A percentile compares a stretch with the other conserved stretches of the same genome.
phyloP scores from a whole-genome alignment of 2,113 vertebrate species.

The Forbesichthys agassizii region DNA sequence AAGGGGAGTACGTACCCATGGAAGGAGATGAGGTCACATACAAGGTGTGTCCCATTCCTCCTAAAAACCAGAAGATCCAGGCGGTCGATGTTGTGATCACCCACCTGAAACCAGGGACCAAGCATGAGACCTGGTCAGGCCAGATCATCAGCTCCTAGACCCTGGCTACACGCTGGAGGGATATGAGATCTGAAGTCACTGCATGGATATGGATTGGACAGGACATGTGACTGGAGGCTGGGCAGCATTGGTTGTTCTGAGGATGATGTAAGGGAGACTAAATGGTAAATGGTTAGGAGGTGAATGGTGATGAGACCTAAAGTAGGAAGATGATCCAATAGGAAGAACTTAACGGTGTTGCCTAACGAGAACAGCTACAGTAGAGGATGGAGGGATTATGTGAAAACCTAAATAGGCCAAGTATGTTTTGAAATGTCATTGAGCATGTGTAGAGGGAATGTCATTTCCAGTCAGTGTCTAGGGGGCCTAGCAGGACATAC shows the following conservation, averaged over 20 bases:
- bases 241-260: background rate
- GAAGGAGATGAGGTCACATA: constrained; percentile 97
- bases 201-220: background rate
- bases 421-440: constrained; percentile 9
- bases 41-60: constrained; percentile 95
- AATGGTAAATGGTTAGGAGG: background rate
- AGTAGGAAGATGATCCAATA: too few relatives aligned
- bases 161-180: background rate
- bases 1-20: constrained; percentile 95
- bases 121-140: constrained; percentile 98
- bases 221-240: constrained; percentile 22
- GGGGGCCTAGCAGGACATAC: background rate
- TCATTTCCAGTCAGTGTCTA: constrained; percentile 11
- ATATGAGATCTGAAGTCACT: background rate
- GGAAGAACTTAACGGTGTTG: background rate
- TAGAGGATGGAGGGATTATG: constrained; percentile 52
- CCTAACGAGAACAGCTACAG: background rate
- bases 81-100: constrained; percentile 96
- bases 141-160: constrained; percentile 93
- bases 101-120: constrained; percentile 89
- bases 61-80: constrained; percentile 98
- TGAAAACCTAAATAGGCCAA: constrained; percentile 2
- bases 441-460: constrained; percentile 18
- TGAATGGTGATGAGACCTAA: background rate
- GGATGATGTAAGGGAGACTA: constrained; percentile 28